phyloP scores from a whole-genome alignment of 2,888 invertebrate genomes.

The Andrena dorsata region DNA sequence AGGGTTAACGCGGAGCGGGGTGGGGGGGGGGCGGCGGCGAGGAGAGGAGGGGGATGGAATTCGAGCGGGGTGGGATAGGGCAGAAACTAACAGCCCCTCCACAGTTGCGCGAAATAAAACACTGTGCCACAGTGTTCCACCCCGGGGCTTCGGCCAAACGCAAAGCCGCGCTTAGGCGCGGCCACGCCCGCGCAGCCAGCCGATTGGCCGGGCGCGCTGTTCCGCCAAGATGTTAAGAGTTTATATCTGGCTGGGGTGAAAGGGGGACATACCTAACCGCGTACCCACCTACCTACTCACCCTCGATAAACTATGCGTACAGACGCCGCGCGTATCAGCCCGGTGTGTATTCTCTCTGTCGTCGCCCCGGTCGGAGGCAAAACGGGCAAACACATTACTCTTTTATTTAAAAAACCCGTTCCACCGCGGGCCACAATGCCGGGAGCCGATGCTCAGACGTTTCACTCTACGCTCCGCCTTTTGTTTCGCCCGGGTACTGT shows the following conservation, averaged over 20 bases:
- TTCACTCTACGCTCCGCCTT: constrained; percentile 77
- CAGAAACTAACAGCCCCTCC: constrained; percentile 79
- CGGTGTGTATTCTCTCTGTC: constrained; percentile 45
- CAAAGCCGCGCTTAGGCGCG: constrained; percentile 72
- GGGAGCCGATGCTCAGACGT: constrained; percentile 80
- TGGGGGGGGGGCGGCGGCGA: too few species aligned
- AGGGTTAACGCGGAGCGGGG: background rate
- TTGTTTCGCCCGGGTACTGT: constrained; percentile 82
- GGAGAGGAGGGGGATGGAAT: constrained; percentile 26
- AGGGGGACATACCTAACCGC: constrained; percentile 78
- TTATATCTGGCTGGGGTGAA: constrained; percentile 78
- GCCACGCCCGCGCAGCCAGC: constrained; percentile 68
- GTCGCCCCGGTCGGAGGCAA: constrained; percentile 57
- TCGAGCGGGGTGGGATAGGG: constrained; percentile 72
- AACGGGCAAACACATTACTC: constrained; percentile 81
- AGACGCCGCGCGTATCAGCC: constrained; percentile 44
- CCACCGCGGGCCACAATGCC: constrained; percentile 78
- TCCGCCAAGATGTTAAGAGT: constrained; percentile 80
- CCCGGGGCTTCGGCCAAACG: constrained; percentile 78
- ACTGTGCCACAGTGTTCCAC: constrained; percentile 83
- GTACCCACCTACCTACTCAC: constrained; percentile 75
- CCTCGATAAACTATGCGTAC: constrained; percentile 65
- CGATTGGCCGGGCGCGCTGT: constrained; percentile 68
- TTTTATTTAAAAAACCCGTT: constrained; percentile 79
- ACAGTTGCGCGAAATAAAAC: constrained; percentile 80